A percentile compares a stretch with the other conserved stretches of the same genome.
Evolutionary conservation across 2,888 invertebrate species (phyloP).

Genomic region (Gymnosoma rotundatum): DNA sequence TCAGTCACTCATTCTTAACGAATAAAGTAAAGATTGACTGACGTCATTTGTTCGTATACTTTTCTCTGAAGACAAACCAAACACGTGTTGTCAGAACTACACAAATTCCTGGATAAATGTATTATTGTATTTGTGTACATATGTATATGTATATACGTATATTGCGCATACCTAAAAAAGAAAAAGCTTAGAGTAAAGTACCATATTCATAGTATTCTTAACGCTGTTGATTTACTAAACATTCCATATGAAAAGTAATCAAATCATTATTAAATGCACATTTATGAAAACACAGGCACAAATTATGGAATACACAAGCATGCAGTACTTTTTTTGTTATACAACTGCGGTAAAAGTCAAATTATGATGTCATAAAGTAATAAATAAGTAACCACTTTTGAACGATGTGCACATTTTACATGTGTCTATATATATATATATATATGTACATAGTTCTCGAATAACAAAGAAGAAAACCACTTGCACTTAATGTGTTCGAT

Average conservation of each 20-base stretch:
- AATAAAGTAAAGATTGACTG: constrained; percentile 26
- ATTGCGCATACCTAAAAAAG: neutral
- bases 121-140: neutral
- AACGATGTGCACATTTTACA: constrained; percentile 12
- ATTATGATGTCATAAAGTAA: constrained; percentile 60
- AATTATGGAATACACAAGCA: neutral
- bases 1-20: constrained; percentile 3
- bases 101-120: constrained; percentile 13
- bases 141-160: neutral
- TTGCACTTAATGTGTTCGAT: constrained; percentile 15
- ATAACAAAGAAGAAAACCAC: neutral
- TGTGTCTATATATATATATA: no score
- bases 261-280: constrained; percentile 55
- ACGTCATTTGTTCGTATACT: neutral
- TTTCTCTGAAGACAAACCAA: neutral
- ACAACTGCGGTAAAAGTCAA: constrained; percentile 34
- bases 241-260: constrained; percentile 53
- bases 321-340: no score
- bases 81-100: constrained; percentile 35
- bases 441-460: no score
- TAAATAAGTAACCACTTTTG: constrained; percentile 52
- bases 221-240: constrained; percentile 33
- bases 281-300: constrained; percentile 5
- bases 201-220: constrained; percentile 26
- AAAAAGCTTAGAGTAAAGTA: neutral